Percentiles rank a stretch among this genome's conserved stretches.
These are phyloP conservation scores for Pristionchus entomophagus DNA, from an alignment of 2,888 invertebrate genomes.

Conservation along the genomic window DNA sequence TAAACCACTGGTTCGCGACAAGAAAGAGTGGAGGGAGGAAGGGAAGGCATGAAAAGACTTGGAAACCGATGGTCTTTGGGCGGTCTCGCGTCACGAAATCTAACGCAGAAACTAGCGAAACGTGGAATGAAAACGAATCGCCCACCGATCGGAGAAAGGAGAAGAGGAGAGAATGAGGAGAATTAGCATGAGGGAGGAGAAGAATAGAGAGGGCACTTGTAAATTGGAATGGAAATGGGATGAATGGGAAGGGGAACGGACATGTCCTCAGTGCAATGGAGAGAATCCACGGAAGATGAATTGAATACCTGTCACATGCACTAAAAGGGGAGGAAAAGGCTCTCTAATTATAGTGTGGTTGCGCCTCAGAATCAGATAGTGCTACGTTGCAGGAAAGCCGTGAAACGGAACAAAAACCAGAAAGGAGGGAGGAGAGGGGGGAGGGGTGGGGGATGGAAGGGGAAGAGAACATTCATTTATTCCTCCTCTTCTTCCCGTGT, in stretches of 20 bases:
- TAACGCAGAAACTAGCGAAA: neutral
- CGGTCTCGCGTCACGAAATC: neutral
- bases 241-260: too few species aligned
- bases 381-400: neutral
- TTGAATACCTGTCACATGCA: too few species aligned
- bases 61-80: neutral
- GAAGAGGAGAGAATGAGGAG: neutral
- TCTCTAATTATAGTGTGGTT: neutral
- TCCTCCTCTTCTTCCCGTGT: neutral
- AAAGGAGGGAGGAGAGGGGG: neutral
- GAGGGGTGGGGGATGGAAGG: neutral
- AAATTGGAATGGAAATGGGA: too few species aligned
- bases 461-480: slow-evolving; percentile 19
- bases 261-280: too few species aligned
- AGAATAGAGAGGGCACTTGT: neutral
- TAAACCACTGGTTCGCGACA: too few species aligned
- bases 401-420: neutral
- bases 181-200: neutral
- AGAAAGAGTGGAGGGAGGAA: too few species aligned
- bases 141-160: neutral
- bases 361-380: neutral
- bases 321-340: neutral
- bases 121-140: neutral
- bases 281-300: too few species aligned
- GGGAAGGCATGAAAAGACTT: neutral